phyloP scores from a whole-genome alignment of 2,113 vertebrate species.

The Laticauda laticaudata region DNA sequence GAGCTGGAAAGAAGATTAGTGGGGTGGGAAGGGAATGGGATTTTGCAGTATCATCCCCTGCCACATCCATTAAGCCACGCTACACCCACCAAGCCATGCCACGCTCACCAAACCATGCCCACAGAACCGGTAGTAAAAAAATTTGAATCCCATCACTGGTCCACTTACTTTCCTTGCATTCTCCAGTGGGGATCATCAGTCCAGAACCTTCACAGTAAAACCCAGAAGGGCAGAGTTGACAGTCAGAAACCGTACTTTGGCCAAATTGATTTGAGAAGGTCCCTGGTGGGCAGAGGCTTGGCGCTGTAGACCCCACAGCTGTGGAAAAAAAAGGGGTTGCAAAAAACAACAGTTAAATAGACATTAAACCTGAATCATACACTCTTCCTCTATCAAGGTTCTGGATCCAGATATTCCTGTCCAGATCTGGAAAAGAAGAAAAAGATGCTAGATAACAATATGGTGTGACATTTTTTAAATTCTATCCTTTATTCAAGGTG shows the following conservation, averaged over 20 bases:
- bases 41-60: too few relatives aligned
- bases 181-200: constrained; percentile 75
- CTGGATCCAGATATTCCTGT: background rate
- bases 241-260: constrained; percentile 66
- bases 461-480: background rate
- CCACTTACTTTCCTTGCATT: constrained; percentile 77
- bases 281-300: constrained; percentile 79
- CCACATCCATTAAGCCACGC: too few relatives aligned
- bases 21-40: too few relatives aligned
- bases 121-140: too few relatives aligned
- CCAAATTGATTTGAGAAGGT: constrained; percentile 78
- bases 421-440: background rate
- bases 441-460: background rate
- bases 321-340: background rate
- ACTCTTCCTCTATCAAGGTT: too few relatives aligned
- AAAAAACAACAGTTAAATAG: rapidly evolving
- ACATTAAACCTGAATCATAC: background rate
- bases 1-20: too few relatives aligned
- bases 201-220: constrained; percentile 79
- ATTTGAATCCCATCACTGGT: too few relatives aligned
- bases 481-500: background rate
- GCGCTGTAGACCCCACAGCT: constrained; percentile 78
- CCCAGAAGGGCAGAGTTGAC: constrained; percentile 79
- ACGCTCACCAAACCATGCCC: too few relatives aligned
- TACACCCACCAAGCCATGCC: too few relatives aligned